Conservation (phyloP, 2,797 vertebrate genomes). For the Arctocebus calabarensis region DNA sequence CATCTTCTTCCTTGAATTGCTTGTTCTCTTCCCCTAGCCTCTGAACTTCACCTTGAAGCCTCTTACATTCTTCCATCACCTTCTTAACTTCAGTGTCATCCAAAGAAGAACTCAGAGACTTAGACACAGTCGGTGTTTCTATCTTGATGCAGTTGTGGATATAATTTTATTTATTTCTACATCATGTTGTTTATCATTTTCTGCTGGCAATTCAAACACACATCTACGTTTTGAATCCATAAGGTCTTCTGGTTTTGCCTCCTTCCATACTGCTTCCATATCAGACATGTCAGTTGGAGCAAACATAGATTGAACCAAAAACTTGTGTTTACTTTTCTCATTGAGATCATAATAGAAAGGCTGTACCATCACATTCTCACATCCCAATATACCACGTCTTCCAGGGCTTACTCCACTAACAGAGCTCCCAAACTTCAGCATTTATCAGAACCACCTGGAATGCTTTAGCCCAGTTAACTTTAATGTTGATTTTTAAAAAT, state of each 20-base stretch:
- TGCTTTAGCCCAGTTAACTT: not conserved
- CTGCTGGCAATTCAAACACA: conserved; percentile 95
- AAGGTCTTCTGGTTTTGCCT: conserved; percentile 96
- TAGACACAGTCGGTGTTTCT: conserved; percentile 91
- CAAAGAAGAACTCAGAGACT: conserved; percentile 93
- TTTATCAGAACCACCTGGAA: not conserved
- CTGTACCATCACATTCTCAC: not conserved
- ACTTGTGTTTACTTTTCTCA: too few relatives aligned
- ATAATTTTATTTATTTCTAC: conserved; percentile 94
- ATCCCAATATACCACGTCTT: not conserved
- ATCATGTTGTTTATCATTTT: conserved; percentile 96
- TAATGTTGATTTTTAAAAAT: not conserved
- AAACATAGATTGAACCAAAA: too few relatives aligned
- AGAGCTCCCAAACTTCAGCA: not conserved
- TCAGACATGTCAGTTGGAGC: too few relatives aligned
- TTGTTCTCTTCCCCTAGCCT: conserved; percentile 96
- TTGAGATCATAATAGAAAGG: too few relatives aligned
- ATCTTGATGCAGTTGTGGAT: conserved; percentile 94
- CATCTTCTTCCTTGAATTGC: conserved; percentile 97
- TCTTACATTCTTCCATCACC: conserved; percentile 96
- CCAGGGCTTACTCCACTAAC: not conserved
- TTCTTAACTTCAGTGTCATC: conserved; percentile 96
- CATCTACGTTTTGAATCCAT: conserved; percentile 99
- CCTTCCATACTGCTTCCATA: conserved; percentile 87
- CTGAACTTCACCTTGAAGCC: conserved; percentile 95